Evolutionary conservation across 2,888 invertebrate genomes (phyloP).

Genomic region (Drosophila koepferae): DNA sequence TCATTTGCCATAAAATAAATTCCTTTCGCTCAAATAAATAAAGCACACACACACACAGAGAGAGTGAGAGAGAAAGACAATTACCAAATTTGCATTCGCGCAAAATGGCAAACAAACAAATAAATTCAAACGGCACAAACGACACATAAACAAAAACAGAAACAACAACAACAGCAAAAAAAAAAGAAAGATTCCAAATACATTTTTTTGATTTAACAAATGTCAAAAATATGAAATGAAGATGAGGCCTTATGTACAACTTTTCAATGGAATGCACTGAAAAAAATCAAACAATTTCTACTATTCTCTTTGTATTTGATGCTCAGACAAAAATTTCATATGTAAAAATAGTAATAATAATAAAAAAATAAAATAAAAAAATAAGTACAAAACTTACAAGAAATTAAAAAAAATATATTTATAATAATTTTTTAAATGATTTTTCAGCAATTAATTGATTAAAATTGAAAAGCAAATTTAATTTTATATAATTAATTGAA

Average conservation of each 20-base stretch:
- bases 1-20: conserved; percentile 67
- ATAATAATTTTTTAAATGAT: too few relatives aligned
- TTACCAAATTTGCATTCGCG: conserved; percentile 75
- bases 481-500: too few relatives aligned
- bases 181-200: conserved; percentile 50
- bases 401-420: too few relatives aligned
- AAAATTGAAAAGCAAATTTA: too few relatives aligned
- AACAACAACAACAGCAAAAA: conserved; percentile 4
- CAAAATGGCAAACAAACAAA: conserved; percentile 75
- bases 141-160: conserved; percentile 64
- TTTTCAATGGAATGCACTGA: conserved; percentile 56
- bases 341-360: too few relatives aligned
- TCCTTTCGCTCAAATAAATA: conserved; percentile 65
- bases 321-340: too few relatives aligned
- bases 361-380: too few relatives aligned
- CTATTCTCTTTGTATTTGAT: too few relatives aligned
- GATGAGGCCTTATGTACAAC: conserved; percentile 59
- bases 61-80: conserved; percentile 53
- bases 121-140: conserved; percentile 74
- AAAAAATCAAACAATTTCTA: conserved; percentile 29
- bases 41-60: conserved; percentile 25
- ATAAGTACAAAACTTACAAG: too few relatives aligned
- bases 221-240: conserved; percentile 73
- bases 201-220: conserved; percentile 78
- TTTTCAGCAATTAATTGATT: too few relatives aligned